Conservation (phyloP, 2,888 invertebrate species). For the Allacma fusca region DNA sequence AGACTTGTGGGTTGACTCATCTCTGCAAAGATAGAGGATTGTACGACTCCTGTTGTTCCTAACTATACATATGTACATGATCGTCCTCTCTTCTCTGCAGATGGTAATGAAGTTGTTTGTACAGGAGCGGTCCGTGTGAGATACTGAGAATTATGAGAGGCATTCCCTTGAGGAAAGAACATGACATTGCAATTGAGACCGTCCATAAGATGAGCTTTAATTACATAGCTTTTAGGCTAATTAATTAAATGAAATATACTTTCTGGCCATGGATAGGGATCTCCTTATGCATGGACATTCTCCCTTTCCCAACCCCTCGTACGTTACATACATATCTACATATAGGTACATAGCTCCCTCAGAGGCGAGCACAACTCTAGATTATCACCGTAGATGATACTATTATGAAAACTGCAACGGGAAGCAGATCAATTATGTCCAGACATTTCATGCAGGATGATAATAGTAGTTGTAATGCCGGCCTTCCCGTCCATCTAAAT, state of each 20-base stretch:
- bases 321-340: too few relatives aligned
- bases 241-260: conserved; percentile 44
- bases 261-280: too few relatives aligned
- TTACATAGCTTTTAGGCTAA: conserved; percentile 47
- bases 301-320: too few relatives aligned
- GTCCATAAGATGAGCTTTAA: conserved; percentile 47
- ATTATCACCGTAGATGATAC: too few relatives aligned
- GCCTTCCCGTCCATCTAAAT: background rate
- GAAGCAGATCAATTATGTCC: background rate
- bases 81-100: background rate
- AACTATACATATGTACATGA: background rate
- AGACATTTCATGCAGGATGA: background rate
- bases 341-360: too few relatives aligned
- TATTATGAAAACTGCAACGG: too few relatives aligned
- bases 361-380: too few relatives aligned
- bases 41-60: background rate
- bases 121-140: conserved; percentile 28
- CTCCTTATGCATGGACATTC: too few relatives aligned
- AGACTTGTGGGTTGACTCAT: conserved; percentile 9
- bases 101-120: conserved; percentile 16
- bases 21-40: background rate
- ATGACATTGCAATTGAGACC: conserved; percentile 31
- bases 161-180: conserved; percentile 40
- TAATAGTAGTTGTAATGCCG: background rate
- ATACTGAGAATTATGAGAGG: conserved; percentile 44